phyloP scores from a whole-genome alignment of 2,888 invertebrate species.

The Cataglyphis rosenhaueri region DNA sequence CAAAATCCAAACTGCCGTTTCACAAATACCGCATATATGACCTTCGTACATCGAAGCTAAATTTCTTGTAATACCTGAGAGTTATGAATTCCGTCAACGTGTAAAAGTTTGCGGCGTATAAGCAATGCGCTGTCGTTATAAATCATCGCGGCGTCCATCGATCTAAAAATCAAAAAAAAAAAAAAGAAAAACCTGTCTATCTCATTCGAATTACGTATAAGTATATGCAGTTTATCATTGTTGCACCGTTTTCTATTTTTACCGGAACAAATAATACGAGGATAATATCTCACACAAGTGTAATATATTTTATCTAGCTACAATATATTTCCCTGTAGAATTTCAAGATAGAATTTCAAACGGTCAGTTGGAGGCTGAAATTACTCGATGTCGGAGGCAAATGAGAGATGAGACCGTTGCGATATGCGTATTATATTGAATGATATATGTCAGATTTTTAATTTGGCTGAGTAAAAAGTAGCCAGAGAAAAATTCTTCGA shows the following conservation, averaged over 20 bases:
- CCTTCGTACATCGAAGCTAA: conserved; percentile 36
- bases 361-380: conserved; percentile 28
- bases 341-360: conserved; percentile 73
- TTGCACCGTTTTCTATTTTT: conserved; percentile 66
- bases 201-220: conserved; percentile 66
- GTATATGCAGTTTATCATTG: conserved; percentile 68
- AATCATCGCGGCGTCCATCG: conserved; percentile 50
- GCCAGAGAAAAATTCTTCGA: not conserved
- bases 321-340: conserved; percentile 64
- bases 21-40: conserved; percentile 27
- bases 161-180: conserved; percentile 39
- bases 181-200: conserved; percentile 57
- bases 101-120: conserved; percentile 25
- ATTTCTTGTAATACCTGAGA: conserved; percentile 52
- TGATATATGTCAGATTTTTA: conserved; percentile 64
- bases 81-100: conserved; percentile 59
- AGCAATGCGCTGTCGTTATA: conserved; percentile 49
- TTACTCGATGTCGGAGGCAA: conserved; percentile 14
- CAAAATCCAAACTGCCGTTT: conserved; percentile 20
- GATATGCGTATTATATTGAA: conserved; percentile 59
- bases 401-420: conserved; percentile 48
- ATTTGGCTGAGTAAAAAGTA: conserved; percentile 23
- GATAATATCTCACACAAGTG: conserved; percentile 69
- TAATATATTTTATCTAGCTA: conserved; percentile 72
- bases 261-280: conserved; percentile 64